Base-by-base conservation (phyloP, 2,797 vertebrate genomes). In the Iguana delicatissima region DNA sequence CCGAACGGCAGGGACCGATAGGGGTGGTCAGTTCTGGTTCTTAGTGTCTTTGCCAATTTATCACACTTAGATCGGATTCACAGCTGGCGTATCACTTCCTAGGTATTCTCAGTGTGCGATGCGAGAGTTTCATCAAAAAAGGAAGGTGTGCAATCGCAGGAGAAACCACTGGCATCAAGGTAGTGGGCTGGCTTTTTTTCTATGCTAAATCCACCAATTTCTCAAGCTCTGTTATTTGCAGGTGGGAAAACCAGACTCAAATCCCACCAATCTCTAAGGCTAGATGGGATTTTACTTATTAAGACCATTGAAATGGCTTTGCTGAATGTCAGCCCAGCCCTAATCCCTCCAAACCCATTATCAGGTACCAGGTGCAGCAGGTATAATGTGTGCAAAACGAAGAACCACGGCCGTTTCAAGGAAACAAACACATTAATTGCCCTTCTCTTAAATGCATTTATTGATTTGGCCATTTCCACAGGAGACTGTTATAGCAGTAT, bases 1-100 rank as follows among this genome's bases (percentile, higher is more conserved):
- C 24, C 35, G 6, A 62, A 3, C 80, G 82, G 42, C 76, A n/a
- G 50, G 64, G 80, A 91, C 18, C 67, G n/a, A 83, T 22, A 64
- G 32, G 50, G 74, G 74, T 62, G 90, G 84, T 91, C 81, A 80
- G 85, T 84, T 87, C 55, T 80, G 76, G 52, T 80, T 88, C 62
- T 38, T 38, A 8, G 42, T 74, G 82, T 80, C 90, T 80, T 80
- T 85, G 80, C 16, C 83, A 32, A 91, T 85, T 80, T 80, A 73
- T 85, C 86, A 80, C 67, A 73, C 14, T 80, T 62, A 80, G 55
- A 52, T 62, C 1, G 1, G 29, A 62, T 81, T 73, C 29, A 0
- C 52, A 50, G 64, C 82, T 84, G 42, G 80, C 32, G 6, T 32
- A 13, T 12, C 74, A 55, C 35, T 84, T 50, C n/a, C 46, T 42